phyloP scores from a whole-genome alignment of 2,113 vertebrate genomes.

The Salvelinus namaycush region DNA sequence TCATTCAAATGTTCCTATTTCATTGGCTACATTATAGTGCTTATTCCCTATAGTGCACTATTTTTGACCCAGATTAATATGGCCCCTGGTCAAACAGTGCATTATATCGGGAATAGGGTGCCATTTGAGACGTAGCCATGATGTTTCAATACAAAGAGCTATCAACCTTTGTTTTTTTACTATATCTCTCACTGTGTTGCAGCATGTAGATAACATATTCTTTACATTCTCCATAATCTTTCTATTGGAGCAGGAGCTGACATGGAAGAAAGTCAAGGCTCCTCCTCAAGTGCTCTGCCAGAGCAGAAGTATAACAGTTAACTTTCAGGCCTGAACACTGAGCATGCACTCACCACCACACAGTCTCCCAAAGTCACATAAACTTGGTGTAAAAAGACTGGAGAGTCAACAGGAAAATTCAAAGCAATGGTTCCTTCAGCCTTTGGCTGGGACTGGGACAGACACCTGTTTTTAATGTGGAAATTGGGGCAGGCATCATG shows the following conservation, averaged over 20 bases:
- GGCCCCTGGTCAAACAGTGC: not conserved
- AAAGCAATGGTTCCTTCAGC: not conserved
- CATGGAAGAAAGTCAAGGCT: constrained; percentile 60
- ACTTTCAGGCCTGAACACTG: constrained; percentile 11
- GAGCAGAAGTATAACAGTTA: constrained; percentile 67
- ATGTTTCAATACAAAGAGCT: not conserved
- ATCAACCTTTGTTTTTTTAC: not conserved
- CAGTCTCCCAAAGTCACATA: constrained; percentile 23
- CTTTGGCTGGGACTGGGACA: not conserved
- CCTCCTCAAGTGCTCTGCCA: constrained; percentile 54
- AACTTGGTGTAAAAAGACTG: not conserved
- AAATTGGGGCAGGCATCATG: not conserved
- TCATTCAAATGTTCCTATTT: not conserved
- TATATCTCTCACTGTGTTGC: not conserved
- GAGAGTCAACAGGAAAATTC: not conserved
- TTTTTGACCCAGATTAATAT: not conserved
- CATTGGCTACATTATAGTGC: not conserved
- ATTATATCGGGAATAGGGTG: too few relatives aligned
- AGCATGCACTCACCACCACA: constrained; percentile 20
- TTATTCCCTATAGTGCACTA: not conserved
- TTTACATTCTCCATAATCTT: not conserved
- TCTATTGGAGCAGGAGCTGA: constrained; percentile 58
- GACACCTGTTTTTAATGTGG: not conserved
- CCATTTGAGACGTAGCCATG: not conserved
- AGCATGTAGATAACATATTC: not conserved